These are phyloP conservation scores for Micrasema minimum DNA, from an alignment of 1,140 invertebrate genomes.

Conservation along the genomic window DNA sequence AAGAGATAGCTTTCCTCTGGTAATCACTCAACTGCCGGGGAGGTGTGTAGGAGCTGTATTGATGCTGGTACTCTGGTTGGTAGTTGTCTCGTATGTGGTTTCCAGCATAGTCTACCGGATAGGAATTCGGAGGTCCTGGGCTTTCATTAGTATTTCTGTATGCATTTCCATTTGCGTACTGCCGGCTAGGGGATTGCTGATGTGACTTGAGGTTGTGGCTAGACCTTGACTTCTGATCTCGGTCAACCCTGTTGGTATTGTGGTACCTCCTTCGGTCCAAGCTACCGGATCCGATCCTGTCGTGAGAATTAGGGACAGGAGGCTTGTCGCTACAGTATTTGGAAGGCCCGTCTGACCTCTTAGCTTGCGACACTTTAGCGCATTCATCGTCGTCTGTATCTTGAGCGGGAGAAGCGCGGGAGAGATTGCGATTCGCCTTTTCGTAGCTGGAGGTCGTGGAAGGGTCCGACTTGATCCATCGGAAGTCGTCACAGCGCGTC, in stretches of 20 bases:
- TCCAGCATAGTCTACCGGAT: conserved; percentile 39
- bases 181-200: conserved; percentile 56
- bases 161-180: conserved; percentile 60
- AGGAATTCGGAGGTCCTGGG: conserved; percentile 58
- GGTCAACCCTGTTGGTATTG: conserved; percentile 61
- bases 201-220: conserved; percentile 65
- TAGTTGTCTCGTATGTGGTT: conserved; percentile 32
- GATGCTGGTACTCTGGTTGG: neutral
- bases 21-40: conserved; percentile 55
- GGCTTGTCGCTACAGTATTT: conserved; percentile 53
- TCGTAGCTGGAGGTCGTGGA: conserved; percentile 29
- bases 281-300: conserved; percentile 63
- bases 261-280: conserved; percentile 65
- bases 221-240: conserved; percentile 69
- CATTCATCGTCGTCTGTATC: conserved; percentile 41
- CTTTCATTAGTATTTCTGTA: conserved; percentile 55
- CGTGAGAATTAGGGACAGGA: conserved; percentile 53
- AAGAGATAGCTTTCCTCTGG: conserved; percentile 64
- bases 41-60: conserved; percentile 41
- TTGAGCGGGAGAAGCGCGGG: conserved; percentile 11
- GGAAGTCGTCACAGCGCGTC: conserved; percentile 70
- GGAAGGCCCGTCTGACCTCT: conserved; percentile 22
- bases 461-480: conserved; percentile 64
- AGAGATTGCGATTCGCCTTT: conserved; percentile 3
- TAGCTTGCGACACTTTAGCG: conserved; percentile 42